These are phyloP conservation scores for Drosophila multiciliata DNA, from an alignment of 2,888 invertebrate species.

Conservation along the genomic window DNA sequence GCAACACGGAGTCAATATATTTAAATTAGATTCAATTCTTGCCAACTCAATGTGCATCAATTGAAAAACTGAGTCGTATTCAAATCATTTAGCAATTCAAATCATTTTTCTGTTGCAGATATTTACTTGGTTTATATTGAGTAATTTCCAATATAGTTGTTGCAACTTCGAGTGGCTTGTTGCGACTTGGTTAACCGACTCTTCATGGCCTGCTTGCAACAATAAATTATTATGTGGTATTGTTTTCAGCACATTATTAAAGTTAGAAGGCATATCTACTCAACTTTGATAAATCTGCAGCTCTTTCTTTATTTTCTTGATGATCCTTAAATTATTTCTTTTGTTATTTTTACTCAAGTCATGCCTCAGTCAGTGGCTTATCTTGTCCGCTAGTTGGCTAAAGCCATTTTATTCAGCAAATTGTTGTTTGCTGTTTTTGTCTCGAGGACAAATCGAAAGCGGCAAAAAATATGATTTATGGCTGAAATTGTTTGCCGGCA, in stretches of 20 bases:
- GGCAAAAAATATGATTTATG: slow-evolving; percentile 29
- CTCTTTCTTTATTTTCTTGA: neutral
- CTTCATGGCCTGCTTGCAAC: neutral
- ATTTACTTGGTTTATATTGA: neutral
- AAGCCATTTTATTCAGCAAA: slow-evolving; percentile 5
- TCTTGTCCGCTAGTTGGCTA: neutral
- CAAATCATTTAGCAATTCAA: neutral
- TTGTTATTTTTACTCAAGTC: slow-evolving; percentile 17
- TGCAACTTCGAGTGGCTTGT: neutral
- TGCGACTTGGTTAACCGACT: neutral
- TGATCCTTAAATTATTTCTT: slow-evolving; percentile 5
- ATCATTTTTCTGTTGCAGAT: neutral
- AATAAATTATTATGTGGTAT: neutral
- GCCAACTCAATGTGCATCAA: neutral
- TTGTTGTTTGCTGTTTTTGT: slow-evolving; percentile 16
- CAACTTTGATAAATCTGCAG: neutral
- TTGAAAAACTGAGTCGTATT: neutral
- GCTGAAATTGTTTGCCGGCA: neutral
- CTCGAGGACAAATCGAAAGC: slow-evolving; percentile 15
- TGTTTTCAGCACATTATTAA: neutral
- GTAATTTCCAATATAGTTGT: neutral
- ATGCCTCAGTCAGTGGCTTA: slow-evolving; percentile 4
- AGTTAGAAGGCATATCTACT: neutral
- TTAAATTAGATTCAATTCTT: neutral
- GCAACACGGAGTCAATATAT: neutral